Base-by-base conservation (phyloP, 2,113 vertebrate species). In the Rhinopomastus cyanomelas region DNA sequence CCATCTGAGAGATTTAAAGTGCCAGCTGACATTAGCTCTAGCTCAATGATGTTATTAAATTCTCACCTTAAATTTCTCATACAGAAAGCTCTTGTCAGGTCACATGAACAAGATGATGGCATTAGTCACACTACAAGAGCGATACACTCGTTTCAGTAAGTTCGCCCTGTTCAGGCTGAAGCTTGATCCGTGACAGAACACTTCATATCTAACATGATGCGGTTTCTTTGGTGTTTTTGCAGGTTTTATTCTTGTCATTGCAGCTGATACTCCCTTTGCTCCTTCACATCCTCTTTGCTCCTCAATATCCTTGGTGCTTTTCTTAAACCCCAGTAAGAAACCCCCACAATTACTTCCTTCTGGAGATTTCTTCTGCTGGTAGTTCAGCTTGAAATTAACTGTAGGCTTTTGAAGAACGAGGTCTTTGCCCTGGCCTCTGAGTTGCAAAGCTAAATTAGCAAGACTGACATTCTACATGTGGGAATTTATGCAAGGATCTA, bases 11-110 rank as follows among this genome's bases (percentile, higher is more conserved):
- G 93, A 96, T 96, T 97, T 96, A 95, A 95, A 96, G 78, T 92
- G 59, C 64, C 62, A 71, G 75, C 29, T 92, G 93, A 95, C 89
- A 95, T 95, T 89, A 92, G 64, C 68, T 94, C 60, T 92, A 90
- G 88, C 89, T 97, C 96, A 94, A 72, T 4, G 66, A 81, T 94
- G 88, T 96, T 96, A 96, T 90, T 81, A 95, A 90, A 95, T 92
- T 71, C 89, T 96, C 73, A 75, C 85, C 84, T 95, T 95, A 89
- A 95, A 92, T 97, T 89, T 95, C 72, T 65, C 78, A 52, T 83
- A 49, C 85, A 90, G 96, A 92, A 96, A 92, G 89, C 64, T 95
- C 92, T 93, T 93, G 85, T 90, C 79, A 86, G 94, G 91, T 90
- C 92, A 90, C 92, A 92, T 66, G 88, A 95, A 83, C 4, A 29